Conservation (phyloP, 2,113 vertebrate species). For the Cyrtonyx montezumae region DNA sequence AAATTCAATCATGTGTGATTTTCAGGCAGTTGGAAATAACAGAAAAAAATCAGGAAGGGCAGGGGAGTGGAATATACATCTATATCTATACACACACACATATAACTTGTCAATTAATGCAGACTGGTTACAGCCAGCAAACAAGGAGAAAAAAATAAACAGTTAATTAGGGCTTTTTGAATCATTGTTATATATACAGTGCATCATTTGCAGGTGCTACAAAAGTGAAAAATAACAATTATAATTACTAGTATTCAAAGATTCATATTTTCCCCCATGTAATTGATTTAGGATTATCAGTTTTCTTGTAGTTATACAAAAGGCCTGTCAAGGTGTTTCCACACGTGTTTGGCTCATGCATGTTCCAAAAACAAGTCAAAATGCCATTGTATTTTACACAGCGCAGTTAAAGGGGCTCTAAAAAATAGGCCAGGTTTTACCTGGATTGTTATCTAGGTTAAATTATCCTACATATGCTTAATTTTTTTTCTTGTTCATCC, state of each 20-base stretch:
- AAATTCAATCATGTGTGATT: slow-evolving; percentile 62
- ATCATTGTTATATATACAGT: slow-evolving; percentile 83
- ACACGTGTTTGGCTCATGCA: slow-evolving; percentile 85
- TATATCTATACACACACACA: slow-evolving; percentile 56
- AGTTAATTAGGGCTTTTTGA: slow-evolving; percentile 86
- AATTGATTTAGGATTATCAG: slow-evolving; percentile 95
- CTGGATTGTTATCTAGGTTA: slow-evolving; percentile 87
- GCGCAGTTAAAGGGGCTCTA: slow-evolving; percentile 73
- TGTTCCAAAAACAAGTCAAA: slow-evolving; percentile 86
- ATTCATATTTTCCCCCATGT: slow-evolving; percentile 88
- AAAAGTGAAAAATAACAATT: slow-evolving; percentile 98
- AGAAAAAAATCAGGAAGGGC: slow-evolving; percentile 29
- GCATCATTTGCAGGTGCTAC: slow-evolving; percentile 93
- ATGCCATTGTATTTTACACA: slow-evolving; percentile 79
- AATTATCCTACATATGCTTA: slow-evolving; percentile 82
- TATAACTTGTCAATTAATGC: slow-evolving; percentile 84
- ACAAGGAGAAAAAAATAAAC: slow-evolving; percentile 79
- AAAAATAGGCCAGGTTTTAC: slow-evolving; percentile 82
- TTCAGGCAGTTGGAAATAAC: slow-evolving; percentile 65
- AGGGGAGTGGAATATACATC: slow-evolving; percentile 44
- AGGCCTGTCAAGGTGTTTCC: slow-evolving; percentile 87
- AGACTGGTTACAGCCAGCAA: slow-evolving; percentile 82
- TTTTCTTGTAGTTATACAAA: slow-evolving; percentile 94
- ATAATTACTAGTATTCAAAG: slow-evolving; percentile 99
- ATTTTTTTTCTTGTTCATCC: slow-evolving; percentile 74